These are phyloP conservation scores for rat (Rattus norvegicus) DNA, from an alignment of 2,113 vertebrate species.

Conservation along the genomic window GRCr8 NC_086028.1:101473001-101473500, in stretches of 20 bases:
- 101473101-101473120: neutral
- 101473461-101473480: neutral
- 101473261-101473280: too few species aligned
- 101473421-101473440: neutral
- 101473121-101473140: too few species aligned
- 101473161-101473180: too few species aligned
- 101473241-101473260: too few species aligned
- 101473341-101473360: neutral
- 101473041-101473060: neutral
- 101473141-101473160: too few species aligned
- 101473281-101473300: neutral
- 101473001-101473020: neutral
- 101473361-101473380: neutral
- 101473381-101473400: neutral
- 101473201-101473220: too few species aligned
- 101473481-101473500: neutral
- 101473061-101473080: neutral
- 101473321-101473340: neutral
- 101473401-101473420: neutral
- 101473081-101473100: neutral
- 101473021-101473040: neutral
- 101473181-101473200: too few species aligned
- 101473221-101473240: too few species aligned
- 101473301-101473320: neutral
- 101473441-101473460: neutral